A percentile compares a stretch with the other conserved stretches of the same genome.
These are phyloP conservation scores for Xylota sylvarum DNA, from an alignment of 2,888 invertebrate species.

Conservation along the genomic window DNA sequence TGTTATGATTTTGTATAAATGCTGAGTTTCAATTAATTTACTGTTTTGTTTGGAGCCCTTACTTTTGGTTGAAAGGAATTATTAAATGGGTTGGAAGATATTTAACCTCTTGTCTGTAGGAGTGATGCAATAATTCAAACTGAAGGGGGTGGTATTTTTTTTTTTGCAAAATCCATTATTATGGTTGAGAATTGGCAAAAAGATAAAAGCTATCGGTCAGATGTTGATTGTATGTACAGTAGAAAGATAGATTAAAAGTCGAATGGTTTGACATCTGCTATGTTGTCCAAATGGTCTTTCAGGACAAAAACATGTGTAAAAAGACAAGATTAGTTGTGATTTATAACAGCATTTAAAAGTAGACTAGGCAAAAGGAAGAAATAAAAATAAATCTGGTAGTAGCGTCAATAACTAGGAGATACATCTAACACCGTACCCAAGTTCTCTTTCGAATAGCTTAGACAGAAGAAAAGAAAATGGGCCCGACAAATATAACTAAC, in stretches of 20 bases:
- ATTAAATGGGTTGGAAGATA: conserved; percentile 72
- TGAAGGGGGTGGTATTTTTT: conserved; percentile 46
- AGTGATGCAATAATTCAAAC: conserved; percentile 65
- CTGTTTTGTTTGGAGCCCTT: conserved; percentile 56
- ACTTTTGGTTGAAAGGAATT: conserved; percentile 24
- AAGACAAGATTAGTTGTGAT: no score
- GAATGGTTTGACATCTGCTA: conserved; percentile 31
- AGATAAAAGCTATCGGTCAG: conserved; percentile 1
- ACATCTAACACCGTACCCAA: no score
- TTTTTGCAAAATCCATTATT: conserved; percentile 10
- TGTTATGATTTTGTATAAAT: conserved; percentile 62
- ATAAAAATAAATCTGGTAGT: no score
- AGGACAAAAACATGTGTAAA: not conserved
- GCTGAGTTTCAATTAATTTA: conserved; percentile 66
- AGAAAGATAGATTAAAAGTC: not conserved
- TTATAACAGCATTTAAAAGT: no score
- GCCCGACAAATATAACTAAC: no score
- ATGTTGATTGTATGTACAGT: not conserved
- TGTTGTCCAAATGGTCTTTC: not conserved
- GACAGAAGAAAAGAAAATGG: no score
- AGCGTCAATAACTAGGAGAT: no score
- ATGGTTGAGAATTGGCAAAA: not conserved
- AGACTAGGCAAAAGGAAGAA: no score
- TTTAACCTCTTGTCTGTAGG: conserved; percentile 64
- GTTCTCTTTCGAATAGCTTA: no score